Base-by-base conservation (phyloP, 2,797 vertebrate species). In the Artibeus jamaicensis region DNA sequence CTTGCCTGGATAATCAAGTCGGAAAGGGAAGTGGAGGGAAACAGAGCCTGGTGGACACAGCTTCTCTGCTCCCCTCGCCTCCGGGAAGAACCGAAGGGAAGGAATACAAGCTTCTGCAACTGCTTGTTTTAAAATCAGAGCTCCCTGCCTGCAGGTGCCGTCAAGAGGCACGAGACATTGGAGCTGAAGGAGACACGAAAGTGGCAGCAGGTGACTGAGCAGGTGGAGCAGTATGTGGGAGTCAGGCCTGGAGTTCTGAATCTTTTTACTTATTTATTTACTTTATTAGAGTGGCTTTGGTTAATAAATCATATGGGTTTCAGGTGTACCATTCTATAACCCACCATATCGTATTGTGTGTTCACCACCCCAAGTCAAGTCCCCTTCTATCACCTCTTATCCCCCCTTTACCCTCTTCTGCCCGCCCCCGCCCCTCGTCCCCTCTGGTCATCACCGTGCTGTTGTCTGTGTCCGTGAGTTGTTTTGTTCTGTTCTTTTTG, bases 1-100 rank as follows among this genome's bases (percentile, higher is more conserved):
- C 96, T 96, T 29, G 97, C 95, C 96, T 86, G 88, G 93, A 86
- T 95, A 91, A 88, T 77, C 98, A 90, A 82, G 95, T 26, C 67
- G 53, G 91, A 96, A 53, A 94, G 96, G 78, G 68, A 73, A 92
- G 94, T 74, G 15, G 90, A 37, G 95, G 98, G 94, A 96, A 44
- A 88, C 0, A 22, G 91, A 89, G 34, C 89, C 34, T 0, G 32
- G n/a, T 6, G 59, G 6, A 9, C 16, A 70, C 9, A 2, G 90
- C 70, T 70, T 18, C 81, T 88, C 77, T 78, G 59, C 73, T 34
- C 86, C 5, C 78, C 7, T 71, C 2, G 55, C 94, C 95, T 95
- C 0, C 81, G 14, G 95, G 88, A 96, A 82, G 59, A 32, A 87
- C 82, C n/a, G 11, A 37, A 83, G 89, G 88, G 86, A 9, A 96